These are phyloP conservation scores for Andrena bicolor DNA, from an alignment of 2,888 invertebrate species.

Conservation along the genomic window DNA sequence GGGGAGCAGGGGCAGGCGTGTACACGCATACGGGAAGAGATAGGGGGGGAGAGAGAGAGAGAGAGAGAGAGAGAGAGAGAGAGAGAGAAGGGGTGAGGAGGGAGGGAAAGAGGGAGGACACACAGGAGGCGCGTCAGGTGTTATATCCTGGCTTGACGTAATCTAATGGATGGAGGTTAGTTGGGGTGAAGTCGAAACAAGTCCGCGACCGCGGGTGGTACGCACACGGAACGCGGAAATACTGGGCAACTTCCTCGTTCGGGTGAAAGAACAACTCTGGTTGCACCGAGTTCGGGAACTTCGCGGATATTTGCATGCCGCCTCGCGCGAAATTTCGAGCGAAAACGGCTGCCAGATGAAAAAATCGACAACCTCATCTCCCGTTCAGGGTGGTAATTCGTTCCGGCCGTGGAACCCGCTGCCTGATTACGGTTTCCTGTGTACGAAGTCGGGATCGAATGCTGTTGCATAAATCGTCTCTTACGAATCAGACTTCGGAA, in stretches of 20 bases:
- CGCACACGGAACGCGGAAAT: constrained; percentile 72
- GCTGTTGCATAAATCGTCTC: too few relatives aligned
- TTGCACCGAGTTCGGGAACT: constrained; percentile 46
- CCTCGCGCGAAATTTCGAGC: constrained; percentile 1
- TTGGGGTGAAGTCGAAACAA: constrained; percentile 74
- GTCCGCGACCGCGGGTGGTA: constrained; percentile 68
- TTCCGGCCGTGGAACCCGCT: not conserved
- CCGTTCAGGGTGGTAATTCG: not conserved
- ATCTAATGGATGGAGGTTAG: constrained; percentile 77
- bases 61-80: too few relatives aligned
- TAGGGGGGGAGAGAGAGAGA: not conserved
- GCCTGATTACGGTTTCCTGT: too few relatives aligned
- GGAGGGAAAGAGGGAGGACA: not conserved
- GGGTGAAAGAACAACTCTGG: constrained; percentile 52
- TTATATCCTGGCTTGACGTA: constrained; percentile 64
- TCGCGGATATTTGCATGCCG: constrained; percentile 38
- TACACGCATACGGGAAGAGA: constrained; percentile 5
- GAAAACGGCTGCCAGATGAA: not conserved
- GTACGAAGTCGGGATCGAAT: too few relatives aligned
- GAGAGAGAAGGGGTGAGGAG: too few relatives aligned
- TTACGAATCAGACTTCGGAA: too few relatives aligned
- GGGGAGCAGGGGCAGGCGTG: not conserved
- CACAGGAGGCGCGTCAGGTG: constrained; percentile 54
- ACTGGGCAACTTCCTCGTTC: constrained; percentile 52
- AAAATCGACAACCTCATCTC: not conserved